These are phyloP conservation scores for Fringilla coelebs DNA, from an alignment of 2,797 vertebrate genomes.

Conservation along the genomic window DNA sequence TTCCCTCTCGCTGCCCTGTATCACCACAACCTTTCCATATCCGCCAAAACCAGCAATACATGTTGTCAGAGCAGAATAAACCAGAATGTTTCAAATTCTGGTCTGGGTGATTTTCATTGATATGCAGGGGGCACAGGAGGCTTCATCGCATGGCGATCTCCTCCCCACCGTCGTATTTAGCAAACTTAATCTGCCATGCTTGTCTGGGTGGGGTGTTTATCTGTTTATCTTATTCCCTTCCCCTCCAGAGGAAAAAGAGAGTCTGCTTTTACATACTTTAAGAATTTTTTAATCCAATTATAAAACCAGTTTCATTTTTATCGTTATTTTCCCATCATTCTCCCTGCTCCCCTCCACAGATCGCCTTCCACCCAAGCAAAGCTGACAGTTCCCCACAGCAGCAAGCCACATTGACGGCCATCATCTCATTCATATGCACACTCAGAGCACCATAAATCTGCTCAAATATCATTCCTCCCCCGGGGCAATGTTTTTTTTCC, in stretches of 20 bases:
- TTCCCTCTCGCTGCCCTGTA: neutral
- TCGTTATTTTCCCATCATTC: neutral
- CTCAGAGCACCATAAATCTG: constrained; percentile 50
- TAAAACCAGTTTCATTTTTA: neutral
- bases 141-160: fast-evolving
- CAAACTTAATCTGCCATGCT: neutral
- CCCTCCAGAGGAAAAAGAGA: neutral
- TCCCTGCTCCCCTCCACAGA: neutral
- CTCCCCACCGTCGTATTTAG: neutral
- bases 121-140: too few relatives aligned
- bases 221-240: neutral
- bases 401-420: neutral
- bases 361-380: neutral
- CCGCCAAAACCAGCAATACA: fast-evolving
- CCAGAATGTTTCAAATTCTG: neutral
- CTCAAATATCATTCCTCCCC: constrained; percentile 66
- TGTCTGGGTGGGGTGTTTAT: neutral
- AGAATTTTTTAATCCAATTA: neutral
- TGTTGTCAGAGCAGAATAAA: neutral
- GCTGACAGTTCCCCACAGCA: constrained; percentile 41
- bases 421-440: constrained; percentile 60
- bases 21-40: fast-evolving
- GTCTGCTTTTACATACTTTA: neutral
- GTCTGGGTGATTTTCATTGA: neutral
- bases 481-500: constrained; percentile 23